These are phyloP conservation scores for Odontesthes bonariensis DNA, from an alignment of 2,113 vertebrate genomes.

Conservation along the genomic window DNA sequence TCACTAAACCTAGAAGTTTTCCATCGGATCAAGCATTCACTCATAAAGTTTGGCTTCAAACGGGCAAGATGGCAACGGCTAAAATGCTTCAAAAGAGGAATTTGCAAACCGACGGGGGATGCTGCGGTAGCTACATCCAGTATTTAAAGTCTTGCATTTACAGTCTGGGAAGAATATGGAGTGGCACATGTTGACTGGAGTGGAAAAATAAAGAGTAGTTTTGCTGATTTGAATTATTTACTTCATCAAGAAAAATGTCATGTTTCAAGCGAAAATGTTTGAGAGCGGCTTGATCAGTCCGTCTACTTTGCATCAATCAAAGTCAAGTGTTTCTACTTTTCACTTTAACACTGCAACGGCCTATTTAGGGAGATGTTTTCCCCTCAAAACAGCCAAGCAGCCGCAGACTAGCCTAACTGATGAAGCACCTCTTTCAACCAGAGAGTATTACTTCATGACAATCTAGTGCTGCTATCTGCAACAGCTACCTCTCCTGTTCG, in stretches of 20 bases:
- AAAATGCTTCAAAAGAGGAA: too few relatives aligned
- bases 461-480: slow-evolving; percentile 31
- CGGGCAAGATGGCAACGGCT: too few relatives aligned
- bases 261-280: background rate
- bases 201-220: background rate
- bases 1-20: too few relatives aligned
- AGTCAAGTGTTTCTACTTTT: slow-evolving; percentile 10
- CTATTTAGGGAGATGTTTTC: slow-evolving; percentile 5
- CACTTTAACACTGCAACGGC: background rate
- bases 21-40: too few relatives aligned
- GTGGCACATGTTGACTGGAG: background rate
- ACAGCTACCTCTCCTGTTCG: slow-evolving; percentile 4
- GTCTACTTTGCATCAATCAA: background rate
- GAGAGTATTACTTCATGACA: slow-evolving; percentile 37
- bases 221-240: background rate
- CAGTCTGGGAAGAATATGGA: too few relatives aligned
- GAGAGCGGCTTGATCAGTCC: background rate
- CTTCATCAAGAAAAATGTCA: background rate
- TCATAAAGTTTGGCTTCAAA: too few relatives aligned
- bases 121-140: background rate
- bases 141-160: background rate
- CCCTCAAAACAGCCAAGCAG: slow-evolving; percentile 5
- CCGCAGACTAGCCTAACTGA: slow-evolving; percentile 29
- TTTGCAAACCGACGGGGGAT: too few relatives aligned
- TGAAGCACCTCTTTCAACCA: slow-evolving; percentile 27